Evolutionary conservation across 2,113 vertebrate genomes (phyloP).

Genomic region (Gallinago undulata): DNA sequence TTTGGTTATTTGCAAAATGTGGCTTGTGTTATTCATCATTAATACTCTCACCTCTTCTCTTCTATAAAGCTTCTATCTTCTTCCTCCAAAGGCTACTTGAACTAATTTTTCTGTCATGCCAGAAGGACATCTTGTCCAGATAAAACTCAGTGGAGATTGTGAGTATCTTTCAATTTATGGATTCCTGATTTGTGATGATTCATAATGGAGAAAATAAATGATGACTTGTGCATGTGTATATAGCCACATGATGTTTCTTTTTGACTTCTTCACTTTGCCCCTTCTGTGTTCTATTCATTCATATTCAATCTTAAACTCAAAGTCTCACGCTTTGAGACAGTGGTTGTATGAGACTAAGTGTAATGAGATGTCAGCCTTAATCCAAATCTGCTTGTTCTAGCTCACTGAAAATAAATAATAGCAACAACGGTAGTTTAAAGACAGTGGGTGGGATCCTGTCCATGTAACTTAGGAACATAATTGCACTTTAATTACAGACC

Average conservation of each 20-base stretch:
- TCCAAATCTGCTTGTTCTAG: not conserved
- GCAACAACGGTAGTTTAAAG: not conserved
- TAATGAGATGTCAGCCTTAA: not conserved
- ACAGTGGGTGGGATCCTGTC: not conserved
- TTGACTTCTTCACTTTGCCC: not conserved
- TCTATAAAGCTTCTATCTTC: not conserved
- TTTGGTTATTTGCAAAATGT: not conserved
- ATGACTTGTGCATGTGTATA: not conserved
- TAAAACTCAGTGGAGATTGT: not conserved
- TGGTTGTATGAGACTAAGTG: not conserved
- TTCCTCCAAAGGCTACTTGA: not conserved
- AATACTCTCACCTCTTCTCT: not conserved
- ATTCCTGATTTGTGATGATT: not conserved
- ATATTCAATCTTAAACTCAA: not conserved
- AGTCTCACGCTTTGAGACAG: not conserved
- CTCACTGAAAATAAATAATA: constrained; percentile 11
- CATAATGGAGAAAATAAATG: not conserved
- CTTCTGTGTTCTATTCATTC: not conserved
- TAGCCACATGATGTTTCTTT: not conserved
- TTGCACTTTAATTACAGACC: constrained; percentile 21
- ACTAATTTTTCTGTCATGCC: not conserved
- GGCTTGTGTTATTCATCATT: not conserved
- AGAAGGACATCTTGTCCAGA: not conserved
- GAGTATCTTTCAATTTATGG: not conserved
- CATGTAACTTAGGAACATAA: not conserved